Conservation (phyloP, 2,113 vertebrate species). For the Podiceps cristatus region DNA sequence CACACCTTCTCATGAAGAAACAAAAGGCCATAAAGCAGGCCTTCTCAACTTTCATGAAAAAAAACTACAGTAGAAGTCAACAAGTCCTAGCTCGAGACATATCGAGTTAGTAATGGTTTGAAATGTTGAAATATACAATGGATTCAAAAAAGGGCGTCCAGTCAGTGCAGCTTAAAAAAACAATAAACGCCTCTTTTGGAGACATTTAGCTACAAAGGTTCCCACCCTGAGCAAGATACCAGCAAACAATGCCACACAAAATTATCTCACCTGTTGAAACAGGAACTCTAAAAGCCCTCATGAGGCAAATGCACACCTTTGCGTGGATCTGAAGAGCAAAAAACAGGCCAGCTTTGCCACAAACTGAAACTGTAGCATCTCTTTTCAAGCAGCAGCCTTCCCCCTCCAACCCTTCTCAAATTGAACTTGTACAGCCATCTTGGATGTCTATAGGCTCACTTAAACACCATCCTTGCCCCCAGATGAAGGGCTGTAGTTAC, state of each 20-base stretch:
- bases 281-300: conserved; percentile 54
- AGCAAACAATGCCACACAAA: conserved; percentile 66
- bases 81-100: conserved; percentile 83
- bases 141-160: conserved; percentile 77
- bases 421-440: not conserved
- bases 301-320: conserved; percentile 64
- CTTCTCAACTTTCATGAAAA: conserved; percentile 96
- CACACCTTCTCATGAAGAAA: conserved; percentile 98
- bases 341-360: conserved; percentile 6
- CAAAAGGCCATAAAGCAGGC: conserved; percentile 83
- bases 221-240: conserved; percentile 79
- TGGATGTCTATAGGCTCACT: not conserved
- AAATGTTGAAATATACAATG: conserved; percentile 82
- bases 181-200: conserved; percentile 80
- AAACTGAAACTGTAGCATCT: conserved; percentile 14
- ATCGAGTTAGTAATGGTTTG: conserved; percentile 85
- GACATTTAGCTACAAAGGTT: conserved; percentile 84
- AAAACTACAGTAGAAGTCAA: conserved; percentile 86
- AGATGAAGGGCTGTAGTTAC: not conserved
- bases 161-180: conserved; percentile 86
- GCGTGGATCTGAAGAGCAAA: conserved; percentile 52
- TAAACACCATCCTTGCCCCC: not conserved
- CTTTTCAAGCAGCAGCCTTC: conserved; percentile 21
- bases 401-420: not conserved
- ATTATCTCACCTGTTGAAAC: conserved; percentile 48